These are phyloP conservation scores for Mimas tiliae DNA, from an alignment of 2,888 invertebrate species.

Conservation along the genomic window DNA sequence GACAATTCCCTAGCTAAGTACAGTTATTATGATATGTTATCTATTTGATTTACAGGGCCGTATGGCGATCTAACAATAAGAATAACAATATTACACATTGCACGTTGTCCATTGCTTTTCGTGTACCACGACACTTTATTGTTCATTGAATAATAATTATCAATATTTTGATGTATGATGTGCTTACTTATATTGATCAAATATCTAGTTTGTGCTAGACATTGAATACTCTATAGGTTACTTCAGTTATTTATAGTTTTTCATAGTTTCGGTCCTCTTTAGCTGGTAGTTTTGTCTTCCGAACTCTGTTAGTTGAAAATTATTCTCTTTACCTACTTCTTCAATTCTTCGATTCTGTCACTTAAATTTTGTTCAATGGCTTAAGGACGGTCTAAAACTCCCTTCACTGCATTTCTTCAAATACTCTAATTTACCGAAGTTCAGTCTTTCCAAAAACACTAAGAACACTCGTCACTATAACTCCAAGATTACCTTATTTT, in stretches of 20 bases:
- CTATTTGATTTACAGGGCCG: slow-evolving; percentile 13
- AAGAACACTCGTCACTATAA: neutral
- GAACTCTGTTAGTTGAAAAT: neutral
- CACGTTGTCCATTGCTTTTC: slow-evolving; percentile 12
- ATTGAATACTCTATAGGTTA: no score
- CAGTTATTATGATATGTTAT: slow-evolving; percentile 15
- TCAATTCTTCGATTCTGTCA: neutral
- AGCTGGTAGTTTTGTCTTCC: no score
- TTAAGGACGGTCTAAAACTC: neutral
- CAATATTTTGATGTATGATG: no score
- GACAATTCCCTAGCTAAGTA: slow-evolving; percentile 18
- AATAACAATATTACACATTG: slow-evolving; percentile 20
- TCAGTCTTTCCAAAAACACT: slow-evolving; percentile 13
- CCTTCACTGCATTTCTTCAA: neutral
- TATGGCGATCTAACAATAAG: slow-evolving; percentile 9
- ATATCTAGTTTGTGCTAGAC: no score
- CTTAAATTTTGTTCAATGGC: neutral
- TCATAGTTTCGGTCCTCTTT: no score
- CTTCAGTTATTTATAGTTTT: no score
- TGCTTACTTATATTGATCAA: no score
- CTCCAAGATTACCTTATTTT: no score
- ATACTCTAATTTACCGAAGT: neutral
- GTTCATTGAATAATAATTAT: neutral
- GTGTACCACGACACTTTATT: neutral
- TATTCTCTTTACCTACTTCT: neutral